These are phyloP conservation scores for Hyphantria cunea DNA, from an alignment of 1,140 invertebrate species.

Conservation along the genomic window DNA sequence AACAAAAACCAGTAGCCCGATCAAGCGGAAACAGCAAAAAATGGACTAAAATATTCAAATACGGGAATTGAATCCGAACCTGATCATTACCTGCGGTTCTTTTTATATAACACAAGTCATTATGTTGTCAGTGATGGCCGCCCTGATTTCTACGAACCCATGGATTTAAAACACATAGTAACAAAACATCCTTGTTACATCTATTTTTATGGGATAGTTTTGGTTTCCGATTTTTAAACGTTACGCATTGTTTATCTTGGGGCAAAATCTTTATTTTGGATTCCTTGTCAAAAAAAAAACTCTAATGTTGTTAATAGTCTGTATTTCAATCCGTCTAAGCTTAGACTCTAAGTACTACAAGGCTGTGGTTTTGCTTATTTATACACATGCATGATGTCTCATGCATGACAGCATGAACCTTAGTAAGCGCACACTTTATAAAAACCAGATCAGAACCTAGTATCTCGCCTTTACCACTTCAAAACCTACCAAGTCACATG, in stretches of 20 bases:
- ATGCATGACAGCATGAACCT: too few relatives aligned
- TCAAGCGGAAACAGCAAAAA: slow-evolving; percentile 22
- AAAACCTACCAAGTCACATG: too few relatives aligned
- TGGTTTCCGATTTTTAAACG: background rate
- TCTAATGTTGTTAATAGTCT: too few relatives aligned
- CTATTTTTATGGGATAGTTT: slow-evolving; percentile 12
- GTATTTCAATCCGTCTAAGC: too few relatives aligned
- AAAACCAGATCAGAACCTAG: too few relatives aligned
- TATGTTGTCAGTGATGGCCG: slow-evolving; percentile 29
- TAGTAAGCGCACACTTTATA: too few relatives aligned
- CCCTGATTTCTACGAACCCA: slow-evolving; percentile 29
- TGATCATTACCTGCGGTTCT: slow-evolving; percentile 45
- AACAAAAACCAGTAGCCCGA: slow-evolving; percentile 23
- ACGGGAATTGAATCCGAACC: slow-evolving; percentile 20
- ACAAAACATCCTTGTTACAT: slow-evolving; percentile 16
- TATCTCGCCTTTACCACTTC: too few relatives aligned
- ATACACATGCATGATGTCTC: too few relatives aligned
- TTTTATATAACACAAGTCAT: slow-evolving; percentile 40
- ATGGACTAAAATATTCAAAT: slow-evolving; percentile 27
- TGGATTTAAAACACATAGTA: slow-evolving; percentile 7
- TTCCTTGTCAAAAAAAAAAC: too few relatives aligned
- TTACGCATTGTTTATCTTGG: background rate
- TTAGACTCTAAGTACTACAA: too few relatives aligned
- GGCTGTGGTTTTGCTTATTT: too few relatives aligned
- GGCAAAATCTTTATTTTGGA: background rate